Evolutionary conservation across 2,797 vertebrate species (phyloP).

Genomic region (Loriculus beryllinus): DNA sequence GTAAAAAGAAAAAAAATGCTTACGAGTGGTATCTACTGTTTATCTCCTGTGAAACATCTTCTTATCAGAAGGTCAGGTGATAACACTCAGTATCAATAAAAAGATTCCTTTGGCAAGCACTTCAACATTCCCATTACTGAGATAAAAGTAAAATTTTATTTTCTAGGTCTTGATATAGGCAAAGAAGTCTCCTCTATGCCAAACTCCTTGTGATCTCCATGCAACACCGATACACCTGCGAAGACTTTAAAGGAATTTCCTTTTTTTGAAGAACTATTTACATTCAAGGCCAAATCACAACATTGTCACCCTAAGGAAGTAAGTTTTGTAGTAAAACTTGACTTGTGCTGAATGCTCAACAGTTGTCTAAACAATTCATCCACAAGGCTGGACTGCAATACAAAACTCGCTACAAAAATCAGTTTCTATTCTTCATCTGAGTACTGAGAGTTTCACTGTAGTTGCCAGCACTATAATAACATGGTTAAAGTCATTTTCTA

Average conservation of each 20-base stretch:
- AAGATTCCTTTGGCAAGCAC: neutral
- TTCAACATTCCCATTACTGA: neutral
- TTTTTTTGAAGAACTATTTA: neutral
- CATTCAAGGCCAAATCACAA: slow-evolving; percentile 22
- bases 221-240: neutral
- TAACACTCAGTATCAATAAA: neutral
- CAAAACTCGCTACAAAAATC: slow-evolving; percentile 22
- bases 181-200: neutral
- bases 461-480: neutral
- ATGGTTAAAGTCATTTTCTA: neutral
- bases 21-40: neutral
- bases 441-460: neutral
- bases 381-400: slow-evolving; percentile 8
- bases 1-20: neutral
- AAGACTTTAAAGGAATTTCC: neutral
- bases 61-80: neutral
- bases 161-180: neutral
- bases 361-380: neutral
- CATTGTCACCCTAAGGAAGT: neutral
- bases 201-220: neutral
- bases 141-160: neutral
- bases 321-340: neutral
- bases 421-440: slow-evolving; percentile 8
- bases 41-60: neutral
- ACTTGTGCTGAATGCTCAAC: neutral